These are phyloP conservation scores for Scomber scombrus DNA, from an alignment of 2,113 vertebrate species.

Conservation along the genomic window DNA sequence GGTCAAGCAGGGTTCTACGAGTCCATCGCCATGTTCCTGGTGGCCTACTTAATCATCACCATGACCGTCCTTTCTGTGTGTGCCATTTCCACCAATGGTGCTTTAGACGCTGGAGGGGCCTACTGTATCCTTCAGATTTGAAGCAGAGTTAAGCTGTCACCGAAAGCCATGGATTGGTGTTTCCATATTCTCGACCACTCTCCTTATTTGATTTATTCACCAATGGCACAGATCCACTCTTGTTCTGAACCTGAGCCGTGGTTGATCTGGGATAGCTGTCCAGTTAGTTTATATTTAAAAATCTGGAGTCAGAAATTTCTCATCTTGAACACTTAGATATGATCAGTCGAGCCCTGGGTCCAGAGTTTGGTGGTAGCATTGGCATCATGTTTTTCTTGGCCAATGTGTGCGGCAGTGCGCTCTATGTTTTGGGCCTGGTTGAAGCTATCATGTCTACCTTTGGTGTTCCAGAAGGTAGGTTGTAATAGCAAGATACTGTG, in stretches of 20 bases:
- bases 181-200: not conserved
- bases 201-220: not conserved
- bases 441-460: slow-evolving; percentile 88
- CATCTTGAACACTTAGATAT: slow-evolving; percentile 83
- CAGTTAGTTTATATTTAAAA: not conserved
- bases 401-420: slow-evolving; percentile 90
- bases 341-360: slow-evolving; percentile 92
- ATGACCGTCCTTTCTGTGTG: slow-evolving; percentile 92
- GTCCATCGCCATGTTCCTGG: slow-evolving; percentile 86
- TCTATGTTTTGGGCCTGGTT: slow-evolving; percentile 90
- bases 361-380: slow-evolving; percentile 92
- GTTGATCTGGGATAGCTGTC: not conserved
- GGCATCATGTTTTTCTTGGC: slow-evolving; percentile 94
- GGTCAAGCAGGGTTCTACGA: slow-evolving; percentile 91
- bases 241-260: not conserved
- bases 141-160: too few species aligned
- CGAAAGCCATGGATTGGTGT: not conserved
- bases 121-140: slow-evolving; percentile 89
- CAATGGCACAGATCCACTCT: not conserved
- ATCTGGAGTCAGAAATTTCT: slow-evolving; percentile 47
- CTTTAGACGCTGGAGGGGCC: slow-evolving; percentile 91
- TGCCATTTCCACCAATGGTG: slow-evolving; percentile 93
- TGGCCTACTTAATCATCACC: slow-evolving; percentile 92
- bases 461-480: slow-evolving; percentile 83
- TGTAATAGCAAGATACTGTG: not conserved